phyloP scores from a whole-genome alignment of 2,888 invertebrate species.

The Escarpia spicata region DNA sequence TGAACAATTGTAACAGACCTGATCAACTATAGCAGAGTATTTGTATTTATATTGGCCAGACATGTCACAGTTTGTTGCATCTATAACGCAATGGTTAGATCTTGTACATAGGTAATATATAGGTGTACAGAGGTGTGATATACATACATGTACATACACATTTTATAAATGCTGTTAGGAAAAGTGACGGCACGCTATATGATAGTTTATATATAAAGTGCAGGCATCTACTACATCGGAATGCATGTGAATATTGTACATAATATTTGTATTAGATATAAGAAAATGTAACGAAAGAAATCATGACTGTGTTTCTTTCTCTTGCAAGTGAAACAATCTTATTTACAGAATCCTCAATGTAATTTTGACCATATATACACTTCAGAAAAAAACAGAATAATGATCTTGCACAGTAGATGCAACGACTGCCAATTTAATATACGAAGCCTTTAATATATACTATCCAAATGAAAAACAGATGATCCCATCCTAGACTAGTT shows the following conservation, averaged over 20 bases:
- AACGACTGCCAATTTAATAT: no score
- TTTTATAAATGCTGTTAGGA: neutral
- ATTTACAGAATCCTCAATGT: no score
- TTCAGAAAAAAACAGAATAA: no score
- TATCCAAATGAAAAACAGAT: no score
- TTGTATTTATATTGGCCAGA: neutral
- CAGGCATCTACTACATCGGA: neutral
- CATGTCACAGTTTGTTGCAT: neutral
- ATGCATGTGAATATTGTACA: slow-evolving; percentile 1
- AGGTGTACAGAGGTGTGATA: neutral
- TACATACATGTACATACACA: neutral
- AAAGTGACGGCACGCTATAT: neutral
- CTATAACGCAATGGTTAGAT: neutral
- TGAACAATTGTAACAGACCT: neutral
- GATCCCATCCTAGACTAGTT: no score
- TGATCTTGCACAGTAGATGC: no score
- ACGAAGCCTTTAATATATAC: no score
- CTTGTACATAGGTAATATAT: neutral
- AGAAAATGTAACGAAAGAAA: neutral
- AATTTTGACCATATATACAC: no score
- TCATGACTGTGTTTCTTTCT: neutral
- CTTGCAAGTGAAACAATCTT: neutral
- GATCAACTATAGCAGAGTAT: neutral
- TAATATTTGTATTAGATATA: slow-evolving; percentile 5
- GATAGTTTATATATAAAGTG: slow-evolving; percentile 5